Evolutionary conservation across 2,888 invertebrate genomes (phyloP).

Genomic region (Stenoptilia bipunctidactyla): DNA sequence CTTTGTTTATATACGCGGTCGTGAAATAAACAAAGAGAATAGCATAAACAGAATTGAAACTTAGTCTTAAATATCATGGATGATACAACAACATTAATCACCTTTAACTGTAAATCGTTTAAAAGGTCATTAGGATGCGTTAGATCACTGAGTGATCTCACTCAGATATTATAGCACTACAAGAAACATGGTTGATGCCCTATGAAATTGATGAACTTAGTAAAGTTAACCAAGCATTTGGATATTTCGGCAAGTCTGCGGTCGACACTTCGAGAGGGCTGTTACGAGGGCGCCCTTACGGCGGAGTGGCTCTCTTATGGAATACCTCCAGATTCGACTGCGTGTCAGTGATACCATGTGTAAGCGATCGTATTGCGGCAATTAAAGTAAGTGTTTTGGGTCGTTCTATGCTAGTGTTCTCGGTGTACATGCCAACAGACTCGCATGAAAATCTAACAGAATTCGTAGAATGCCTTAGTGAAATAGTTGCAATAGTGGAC

Average conservation of each 20-base stretch:
- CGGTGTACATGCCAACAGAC: too few species aligned
- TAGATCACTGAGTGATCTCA: conserved; percentile 1
- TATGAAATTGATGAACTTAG: conserved; percentile 6
- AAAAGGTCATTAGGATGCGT: conserved; percentile 6
- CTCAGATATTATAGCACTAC: conserved; percentile 6
- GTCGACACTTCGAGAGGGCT: conserved; percentile 4
- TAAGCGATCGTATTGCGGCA: too few species aligned
- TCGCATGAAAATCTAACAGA: too few species aligned
- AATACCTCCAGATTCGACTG: too few species aligned
- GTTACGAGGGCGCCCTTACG: conserved; percentile 6
- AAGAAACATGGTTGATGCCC: conserved; percentile 8
- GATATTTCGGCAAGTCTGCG: conserved; percentile 7
- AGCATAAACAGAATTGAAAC: not conserved
- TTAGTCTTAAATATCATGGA: not conserved
- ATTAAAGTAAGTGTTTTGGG: too few species aligned
- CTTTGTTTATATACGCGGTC: conserved; percentile 6
- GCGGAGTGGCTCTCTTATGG: too few species aligned
- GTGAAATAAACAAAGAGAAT: not conserved
- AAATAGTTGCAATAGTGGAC: conserved; percentile 11
- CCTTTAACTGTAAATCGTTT: conserved; percentile 8
- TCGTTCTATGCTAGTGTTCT: too few species aligned
- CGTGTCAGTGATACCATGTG: too few species aligned
- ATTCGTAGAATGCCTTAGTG: too few species aligned
- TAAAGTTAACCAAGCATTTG: conserved; percentile 3
- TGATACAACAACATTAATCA: conserved; percentile 3